Conservation (phyloP, 2,797 vertebrate genomes). For the Pelobates cultripes region DNA sequence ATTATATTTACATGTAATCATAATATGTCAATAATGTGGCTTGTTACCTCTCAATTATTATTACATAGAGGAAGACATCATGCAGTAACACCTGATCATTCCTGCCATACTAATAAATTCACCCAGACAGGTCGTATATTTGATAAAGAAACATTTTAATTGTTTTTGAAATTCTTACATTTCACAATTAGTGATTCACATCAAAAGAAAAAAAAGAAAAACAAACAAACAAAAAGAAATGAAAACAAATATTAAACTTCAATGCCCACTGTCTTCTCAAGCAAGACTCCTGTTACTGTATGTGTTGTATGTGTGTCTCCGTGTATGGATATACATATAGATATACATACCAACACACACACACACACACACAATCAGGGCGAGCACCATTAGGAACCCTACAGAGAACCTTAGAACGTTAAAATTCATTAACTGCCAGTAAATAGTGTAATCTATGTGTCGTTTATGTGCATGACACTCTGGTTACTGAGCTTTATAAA, state of each 20-base stretch:
- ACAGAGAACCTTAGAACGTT: not conserved
- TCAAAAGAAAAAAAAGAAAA: constrained; percentile 42
- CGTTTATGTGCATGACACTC: not conserved
- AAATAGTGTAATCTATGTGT: not conserved
- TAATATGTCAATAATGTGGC: too few species aligned
- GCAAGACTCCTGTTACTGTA: constrained; percentile 43
- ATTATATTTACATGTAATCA: too few species aligned
- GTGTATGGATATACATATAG: not conserved
- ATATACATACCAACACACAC: not conserved
- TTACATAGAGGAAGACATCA: too few species aligned
- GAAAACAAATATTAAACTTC: not conserved
- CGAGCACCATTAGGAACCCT: constrained; percentile 4
- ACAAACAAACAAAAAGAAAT: not conserved
- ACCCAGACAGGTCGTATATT: constrained; percentile 44
- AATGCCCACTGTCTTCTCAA: constrained; percentile 57
- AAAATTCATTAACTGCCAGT: not conserved
- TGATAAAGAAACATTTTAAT: constrained; percentile 51
- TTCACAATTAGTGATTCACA: constrained; percentile 61
- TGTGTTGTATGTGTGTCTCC: constrained; percentile 7
- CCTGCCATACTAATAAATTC: constrained; percentile 32
- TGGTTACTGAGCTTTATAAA: not conserved
- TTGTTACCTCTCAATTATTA: too few species aligned
- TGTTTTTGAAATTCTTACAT: constrained; percentile 46
- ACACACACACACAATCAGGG: constrained; percentile 4
- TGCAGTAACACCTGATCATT: not conserved